Evolutionary conservation across 53 echinoderm and acorn worm species (phyloP), one percentile per base, ranked within the genome.

Genomic region (Holothuria scabra): DNA sequence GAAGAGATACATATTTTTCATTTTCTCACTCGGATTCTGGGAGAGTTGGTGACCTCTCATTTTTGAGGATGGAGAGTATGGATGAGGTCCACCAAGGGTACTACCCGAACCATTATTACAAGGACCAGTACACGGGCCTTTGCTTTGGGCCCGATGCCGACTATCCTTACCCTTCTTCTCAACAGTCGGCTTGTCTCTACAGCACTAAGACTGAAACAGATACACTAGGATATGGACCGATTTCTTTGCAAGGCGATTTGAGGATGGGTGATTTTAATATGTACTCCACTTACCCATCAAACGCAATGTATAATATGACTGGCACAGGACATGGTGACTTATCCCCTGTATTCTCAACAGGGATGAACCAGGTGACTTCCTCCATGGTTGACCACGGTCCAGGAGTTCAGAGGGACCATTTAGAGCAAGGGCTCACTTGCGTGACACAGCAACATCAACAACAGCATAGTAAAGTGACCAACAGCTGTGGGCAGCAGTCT

Each of bases 51-150:
- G 52, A 52, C 52, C 52, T 52, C 18, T 2, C 8, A 8, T 52
- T 52, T 52, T 8, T 52, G 18, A 52, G 52, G 52, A 52, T 52
- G 52, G 52, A 52, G 16, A 52, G 52, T 33, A 81, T 81, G 82
- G 82, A 81, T n/a, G 82, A 78, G 19, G 19, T 26, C 21, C 82
- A 81, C 32, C 62, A 61, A 63, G 82, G 82, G 21, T 81, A 81
- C 46, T 81, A 81, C 82, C 62, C 82, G n/a, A 61, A 81, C 28
- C 71, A 70, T 23, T 81, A 81, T 30, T 81, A 63, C 28, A 81
- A 81, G 61, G 82, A 81, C 23, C 82, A 81, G 82, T 81, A 62
- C 37, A 13, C 60, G 28, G 80, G 60, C 20, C 26, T 78, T 18
- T 56, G 78, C 56, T 56, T 38, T 61, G 82, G 62, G 11, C 22